Evolutionary conservation across 2,888 invertebrate genomes (phyloP).

Genomic region (Bruchidius siliquastri): DNA sequence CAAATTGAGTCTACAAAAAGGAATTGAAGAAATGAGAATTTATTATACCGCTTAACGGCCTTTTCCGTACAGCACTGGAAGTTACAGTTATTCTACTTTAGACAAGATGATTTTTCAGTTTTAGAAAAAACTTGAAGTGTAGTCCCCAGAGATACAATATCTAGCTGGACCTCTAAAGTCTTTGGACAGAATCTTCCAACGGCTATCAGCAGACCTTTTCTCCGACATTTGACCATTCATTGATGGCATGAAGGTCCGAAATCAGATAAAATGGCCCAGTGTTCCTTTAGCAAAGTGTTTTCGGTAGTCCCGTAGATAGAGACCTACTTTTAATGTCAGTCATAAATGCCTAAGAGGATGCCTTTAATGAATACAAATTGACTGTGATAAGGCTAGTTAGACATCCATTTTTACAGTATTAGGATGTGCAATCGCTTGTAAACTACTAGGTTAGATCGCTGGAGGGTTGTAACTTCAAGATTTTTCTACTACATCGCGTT

Average conservation of each 20-base stretch:
- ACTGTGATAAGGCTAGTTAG: neutral
- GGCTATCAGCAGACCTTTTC: neutral
- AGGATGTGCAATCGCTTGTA: neutral
- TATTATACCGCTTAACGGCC: too few species aligned
- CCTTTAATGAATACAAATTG: constrained; percentile 17
- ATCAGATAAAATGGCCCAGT: constrained; percentile 33
- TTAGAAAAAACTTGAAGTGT: too few species aligned
- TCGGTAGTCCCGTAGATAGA: constrained; percentile 12
- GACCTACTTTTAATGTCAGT: constrained; percentile 15
- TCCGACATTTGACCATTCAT: constrained; percentile 28
- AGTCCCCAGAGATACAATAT: too few species aligned
- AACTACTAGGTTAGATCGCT: neutral
- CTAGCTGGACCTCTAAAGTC: constrained; percentile 5
- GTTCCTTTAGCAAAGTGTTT: constrained; percentile 21
- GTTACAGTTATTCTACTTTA: too few species aligned
- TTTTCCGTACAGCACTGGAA: too few species aligned
- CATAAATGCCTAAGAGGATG: constrained; percentile 11
- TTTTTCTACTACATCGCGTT: neutral
- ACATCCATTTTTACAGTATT: neutral
- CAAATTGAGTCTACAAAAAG: too few species aligned
- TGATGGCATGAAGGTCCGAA: constrained; percentile 28
- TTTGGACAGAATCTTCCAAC: neutral
- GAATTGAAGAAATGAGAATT: too few species aligned
- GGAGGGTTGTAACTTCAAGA: neutral
- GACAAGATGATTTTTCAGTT: too few species aligned